Percentiles rank a stretch among this genome's conserved stretches.
Conservation (phyloP, 2,113 vertebrate species). For the Corydoras sp. region DNA sequence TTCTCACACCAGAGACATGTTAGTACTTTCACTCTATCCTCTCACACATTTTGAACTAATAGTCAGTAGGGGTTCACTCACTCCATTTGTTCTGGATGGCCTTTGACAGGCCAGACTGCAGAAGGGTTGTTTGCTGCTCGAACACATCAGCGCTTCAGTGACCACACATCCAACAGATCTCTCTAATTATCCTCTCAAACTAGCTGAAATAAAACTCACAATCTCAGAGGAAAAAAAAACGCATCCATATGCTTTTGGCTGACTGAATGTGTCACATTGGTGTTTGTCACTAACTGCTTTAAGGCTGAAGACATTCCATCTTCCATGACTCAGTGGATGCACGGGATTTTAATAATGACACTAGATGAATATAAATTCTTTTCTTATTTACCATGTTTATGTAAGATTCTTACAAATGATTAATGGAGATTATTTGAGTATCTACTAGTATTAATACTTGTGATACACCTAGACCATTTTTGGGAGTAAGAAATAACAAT, state of each 20-base stretch:
- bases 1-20: neutral
- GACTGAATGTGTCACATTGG: neutral
- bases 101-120: slow-evolving; percentile 42
- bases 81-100: slow-evolving; percentile 45
- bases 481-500: neutral
- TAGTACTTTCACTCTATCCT: neutral
- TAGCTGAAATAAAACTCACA: slow-evolving; percentile 1
- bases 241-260: neutral
- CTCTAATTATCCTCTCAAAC: slow-evolving; percentile 36
- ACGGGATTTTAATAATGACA: neutral
- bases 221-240: slow-evolving; percentile 1
- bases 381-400: too few species aligned
- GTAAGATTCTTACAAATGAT: too few species aligned
- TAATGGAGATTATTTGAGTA: too few species aligned
- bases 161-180: slow-evolving; percentile 37
- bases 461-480: too few species aligned
- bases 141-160: slow-evolving; percentile 20
- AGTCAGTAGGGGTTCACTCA: slow-evolving; percentile 46
- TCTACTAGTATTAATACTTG: too few species aligned
- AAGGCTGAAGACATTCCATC: neutral
- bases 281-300: slow-evolving; percentile 4
- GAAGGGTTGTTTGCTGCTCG: slow-evolving; percentile 41
- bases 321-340: neutral
- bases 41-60: slow-evolving; percentile 17
- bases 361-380: too few species aligned